Evolutionary conservation across 1,140 invertebrate species (phyloP).

Genomic region (Drusus annulatus): DNA sequence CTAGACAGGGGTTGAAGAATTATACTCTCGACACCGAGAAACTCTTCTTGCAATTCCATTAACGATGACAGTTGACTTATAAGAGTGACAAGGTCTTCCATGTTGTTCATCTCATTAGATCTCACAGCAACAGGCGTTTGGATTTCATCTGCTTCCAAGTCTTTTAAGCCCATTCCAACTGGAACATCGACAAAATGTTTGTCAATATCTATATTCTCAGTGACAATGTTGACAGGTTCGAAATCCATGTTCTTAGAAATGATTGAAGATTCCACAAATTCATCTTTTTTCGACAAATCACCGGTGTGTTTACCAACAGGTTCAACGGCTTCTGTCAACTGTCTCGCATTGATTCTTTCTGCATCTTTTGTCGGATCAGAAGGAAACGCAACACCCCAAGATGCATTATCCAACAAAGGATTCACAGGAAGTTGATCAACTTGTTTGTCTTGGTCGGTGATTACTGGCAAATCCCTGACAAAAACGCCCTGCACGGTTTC

Average conservation of each 20-base stretch:
- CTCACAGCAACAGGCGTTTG: background rate
- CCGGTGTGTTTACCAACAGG: no score
- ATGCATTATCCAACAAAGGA: no score
- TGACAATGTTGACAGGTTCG: constrained; percentile 19
- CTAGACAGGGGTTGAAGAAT: constrained; percentile 28
- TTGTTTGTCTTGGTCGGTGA: no score
- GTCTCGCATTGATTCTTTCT: no score
- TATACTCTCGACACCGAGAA: constrained; percentile 43
- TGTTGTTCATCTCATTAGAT: background rate
- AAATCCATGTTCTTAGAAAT: constrained; percentile 1
- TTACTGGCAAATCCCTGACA: background rate
- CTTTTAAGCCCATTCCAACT: background rate
- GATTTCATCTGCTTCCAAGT: constrained; percentile 23
- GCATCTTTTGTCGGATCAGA: no score
- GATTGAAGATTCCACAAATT: background rate
- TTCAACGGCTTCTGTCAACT: no score
- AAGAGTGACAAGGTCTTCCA: constrained; percentile 34
- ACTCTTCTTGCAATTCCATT: constrained; percentile 50
- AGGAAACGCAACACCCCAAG: no score
- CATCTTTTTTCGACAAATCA: no score
- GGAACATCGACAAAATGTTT: constrained; percentile 23
- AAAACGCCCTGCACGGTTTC: background rate
- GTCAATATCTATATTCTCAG: constrained; percentile 10
- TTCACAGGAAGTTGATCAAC: no score
- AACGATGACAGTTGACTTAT: constrained; percentile 39